Conservation (phyloP, 2,888 invertebrate genomes). For the Drosophila cyrtoloma region DNA sequence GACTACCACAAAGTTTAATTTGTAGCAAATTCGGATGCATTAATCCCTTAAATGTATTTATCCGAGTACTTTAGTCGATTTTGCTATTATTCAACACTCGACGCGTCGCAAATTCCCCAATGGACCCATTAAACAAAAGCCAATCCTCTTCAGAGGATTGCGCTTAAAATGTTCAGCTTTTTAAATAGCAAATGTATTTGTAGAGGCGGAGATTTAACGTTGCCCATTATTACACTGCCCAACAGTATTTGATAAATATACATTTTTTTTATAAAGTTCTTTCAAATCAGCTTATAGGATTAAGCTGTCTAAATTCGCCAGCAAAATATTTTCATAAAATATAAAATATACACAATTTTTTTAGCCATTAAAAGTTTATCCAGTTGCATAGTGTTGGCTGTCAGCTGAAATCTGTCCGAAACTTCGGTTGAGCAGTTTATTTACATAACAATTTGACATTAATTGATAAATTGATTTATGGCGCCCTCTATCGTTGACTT, state of each 20-base stretch:
- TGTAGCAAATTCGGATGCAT: conserved; percentile 1
- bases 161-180: conserved; percentile 39
- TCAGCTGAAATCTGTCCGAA: conserved; percentile 4
- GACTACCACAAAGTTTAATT: conserved; percentile 12
- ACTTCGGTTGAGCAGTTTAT: conserved; percentile 39
- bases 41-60: conserved; percentile 7
- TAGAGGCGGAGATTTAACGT: neutral
- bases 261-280: neutral
- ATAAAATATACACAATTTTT: neutral
- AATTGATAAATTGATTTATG: conserved; percentile 68
- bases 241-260: neutral
- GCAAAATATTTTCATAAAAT: neutral
- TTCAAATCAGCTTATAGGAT: neutral
- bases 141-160: conserved; percentile 23
- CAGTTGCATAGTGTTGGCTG: conserved; percentile 6
- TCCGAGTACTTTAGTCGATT: conserved; percentile 6
- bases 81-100: conserved; percentile 41
- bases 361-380: no score
- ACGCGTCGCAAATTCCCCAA: conserved; percentile 40
- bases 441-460: conserved; percentile 67
- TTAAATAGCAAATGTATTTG: conserved; percentile 21
- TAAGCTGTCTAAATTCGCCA: neutral
- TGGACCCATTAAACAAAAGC: conserved; percentile 33
- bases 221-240: conserved; percentile 15
- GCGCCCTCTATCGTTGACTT: conserved; percentile 51